Percentiles rank a stretch among this genome's conserved stretches.
These are phyloP conservation scores for Leptinotarsa tumamoca DNA, from an alignment of 2,888 invertebrate genomes.

Conservation along the genomic window DNA sequence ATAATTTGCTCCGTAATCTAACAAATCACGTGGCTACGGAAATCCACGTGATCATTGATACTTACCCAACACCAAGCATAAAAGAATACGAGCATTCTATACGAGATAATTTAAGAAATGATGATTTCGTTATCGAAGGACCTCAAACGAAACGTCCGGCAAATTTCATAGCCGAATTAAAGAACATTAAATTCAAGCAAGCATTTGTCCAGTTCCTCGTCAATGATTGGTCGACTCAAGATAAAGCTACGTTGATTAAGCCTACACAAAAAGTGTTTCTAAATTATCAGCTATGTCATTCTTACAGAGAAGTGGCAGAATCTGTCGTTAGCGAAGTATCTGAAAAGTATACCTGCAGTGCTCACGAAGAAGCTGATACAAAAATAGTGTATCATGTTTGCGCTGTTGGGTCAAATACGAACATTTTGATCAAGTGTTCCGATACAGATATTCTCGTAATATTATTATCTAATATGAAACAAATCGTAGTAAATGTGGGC, in stretches of 20 bases:
- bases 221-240: conserved; percentile 7
- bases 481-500: neutral
- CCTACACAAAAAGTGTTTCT: conserved; percentile 13
- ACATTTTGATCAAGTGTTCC: conserved; percentile 1
- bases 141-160: conserved; percentile 11
- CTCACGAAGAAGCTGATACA: conserved; percentile 3
- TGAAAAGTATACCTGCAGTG: neutral
- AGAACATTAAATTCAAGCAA: conserved; percentile 21
- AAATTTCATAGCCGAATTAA: neutral
- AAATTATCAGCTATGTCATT: neutral
- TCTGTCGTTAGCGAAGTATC: neutral
- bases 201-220: conserved; percentile 6
- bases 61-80: conserved; percentile 12
- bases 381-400: conserved; percentile 4
- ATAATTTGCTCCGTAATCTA: conserved; percentile 14
- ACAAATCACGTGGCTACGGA: neutral
- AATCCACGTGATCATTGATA: conserved; percentile 6
- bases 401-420: neutral
- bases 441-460: neutral
- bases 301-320: neutral
- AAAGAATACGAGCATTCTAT: conserved; percentile 10
- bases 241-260: neutral
- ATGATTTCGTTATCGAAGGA: conserved; percentile 12
- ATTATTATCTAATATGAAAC: neutral
- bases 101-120: conserved; percentile 8